These are phyloP conservation scores for Papilio polytes DNA, from an alignment of 1,140 invertebrate species.

Conservation along the genomic window DNA sequence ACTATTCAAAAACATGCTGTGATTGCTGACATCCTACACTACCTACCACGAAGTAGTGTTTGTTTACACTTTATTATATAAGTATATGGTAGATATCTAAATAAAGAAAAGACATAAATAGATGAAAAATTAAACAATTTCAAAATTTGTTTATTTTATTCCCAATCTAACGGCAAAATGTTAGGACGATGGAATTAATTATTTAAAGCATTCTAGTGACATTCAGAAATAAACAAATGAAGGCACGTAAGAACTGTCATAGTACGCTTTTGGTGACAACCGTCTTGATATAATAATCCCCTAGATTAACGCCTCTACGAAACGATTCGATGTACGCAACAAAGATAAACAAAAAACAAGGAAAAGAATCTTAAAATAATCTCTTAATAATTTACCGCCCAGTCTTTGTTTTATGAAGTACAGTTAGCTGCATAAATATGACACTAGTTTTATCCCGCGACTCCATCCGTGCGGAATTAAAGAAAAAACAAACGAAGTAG, in stretches of 20 bases:
- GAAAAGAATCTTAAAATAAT: conserved; percentile 46
- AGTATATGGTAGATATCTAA: no score
- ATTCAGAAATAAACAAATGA: conserved; percentile 42
- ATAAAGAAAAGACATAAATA: background rate
- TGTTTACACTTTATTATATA: no score
- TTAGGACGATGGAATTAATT: conserved; percentile 31
- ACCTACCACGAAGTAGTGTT: no score
- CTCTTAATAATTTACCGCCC: conserved; percentile 41
- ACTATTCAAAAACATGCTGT: no score
- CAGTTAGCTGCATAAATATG: no score
- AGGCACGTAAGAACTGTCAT: conserved; percentile 53
- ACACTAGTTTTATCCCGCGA: no score
- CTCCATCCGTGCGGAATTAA: no score
- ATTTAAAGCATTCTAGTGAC: conserved; percentile 23
- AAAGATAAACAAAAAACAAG: conserved; percentile 52
- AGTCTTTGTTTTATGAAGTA: conserved; percentile 34
- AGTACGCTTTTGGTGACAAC: conserved; percentile 61
- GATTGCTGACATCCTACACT: no score
- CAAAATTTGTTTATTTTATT: conserved; percentile 31
- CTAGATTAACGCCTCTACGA: conserved; percentile 55
- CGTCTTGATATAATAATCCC: conserved; percentile 68
- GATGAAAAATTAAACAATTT: background rate
- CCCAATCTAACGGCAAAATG: background rate
- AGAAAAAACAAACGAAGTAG: no score
- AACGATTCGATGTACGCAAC: conserved; percentile 56